These are phyloP conservation scores for Stenolophus ochropezus DNA, from an alignment of 2,888 invertebrate species.

Conservation along the genomic window DNA sequence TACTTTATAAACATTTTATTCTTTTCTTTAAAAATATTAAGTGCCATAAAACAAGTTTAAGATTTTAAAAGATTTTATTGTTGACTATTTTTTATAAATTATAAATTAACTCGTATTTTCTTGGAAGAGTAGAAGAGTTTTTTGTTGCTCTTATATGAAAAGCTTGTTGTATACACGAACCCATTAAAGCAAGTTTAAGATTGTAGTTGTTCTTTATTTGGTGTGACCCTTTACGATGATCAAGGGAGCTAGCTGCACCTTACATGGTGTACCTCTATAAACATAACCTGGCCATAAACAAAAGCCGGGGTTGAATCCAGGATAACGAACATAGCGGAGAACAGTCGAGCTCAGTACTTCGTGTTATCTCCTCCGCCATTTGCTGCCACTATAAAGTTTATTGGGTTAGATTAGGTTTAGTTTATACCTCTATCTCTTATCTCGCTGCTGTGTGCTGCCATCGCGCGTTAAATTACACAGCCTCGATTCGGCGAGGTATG, in stretches of 20 bases:
- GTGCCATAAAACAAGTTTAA: too few species aligned
- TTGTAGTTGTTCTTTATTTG: background rate
- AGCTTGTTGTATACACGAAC: too few species aligned
- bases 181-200: too few species aligned
- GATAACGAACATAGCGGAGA: constrained; percentile 8
- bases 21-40: too few species aligned
- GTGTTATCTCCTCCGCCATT: constrained; percentile 73
- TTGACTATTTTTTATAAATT: too few species aligned
- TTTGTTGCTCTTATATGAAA: too few species aligned
- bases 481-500: constrained; percentile 30
- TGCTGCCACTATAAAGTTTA: constrained; percentile 74
- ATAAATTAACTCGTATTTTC: too few species aligned
- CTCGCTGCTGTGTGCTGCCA: constrained; percentile 62
- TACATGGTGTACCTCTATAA: constrained; percentile 21
- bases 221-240: background rate
- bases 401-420: constrained; percentile 74
- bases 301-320: constrained; percentile 28
- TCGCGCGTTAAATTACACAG: constrained; percentile 57
- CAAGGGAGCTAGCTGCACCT: too few species aligned
- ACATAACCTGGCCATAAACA: constrained; percentile 18
- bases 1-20: too few species aligned
- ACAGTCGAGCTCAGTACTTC: background rate
- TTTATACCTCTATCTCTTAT: constrained; percentile 74
- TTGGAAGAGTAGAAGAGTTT: too few species aligned
- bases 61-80: too few species aligned